Percentiles rank a stretch among this genome's conserved stretches.
phyloP scores from a whole-genome alignment of 1,140 invertebrate species.

The Pachyrhynchus sulphureomaculatus region DNA sequence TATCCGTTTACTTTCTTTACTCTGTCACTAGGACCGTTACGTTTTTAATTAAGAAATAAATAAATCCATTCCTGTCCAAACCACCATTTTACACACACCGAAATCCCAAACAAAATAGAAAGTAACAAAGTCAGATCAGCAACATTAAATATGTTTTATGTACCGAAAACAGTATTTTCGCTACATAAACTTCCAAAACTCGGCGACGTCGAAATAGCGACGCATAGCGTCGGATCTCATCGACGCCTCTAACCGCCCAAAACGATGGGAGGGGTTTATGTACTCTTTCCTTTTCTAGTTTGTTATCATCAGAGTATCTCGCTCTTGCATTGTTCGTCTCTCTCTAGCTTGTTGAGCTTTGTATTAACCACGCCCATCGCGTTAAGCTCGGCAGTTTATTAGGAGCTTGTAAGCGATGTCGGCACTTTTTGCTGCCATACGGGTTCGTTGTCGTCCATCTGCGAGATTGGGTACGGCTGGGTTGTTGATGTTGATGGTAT shows the following conservation, averaged over 20 bases:
- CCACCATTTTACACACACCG: constrained; percentile 1
- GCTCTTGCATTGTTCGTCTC: background rate
- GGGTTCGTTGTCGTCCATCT: background rate
- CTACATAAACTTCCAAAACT: constrained; percentile 17
- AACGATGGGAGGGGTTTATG: background rate
- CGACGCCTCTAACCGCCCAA: background rate
- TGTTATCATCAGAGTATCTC: too few relatives aligned
- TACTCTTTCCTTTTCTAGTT: background rate
- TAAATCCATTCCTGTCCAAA: constrained; percentile 1
- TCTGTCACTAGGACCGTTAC: too few relatives aligned
- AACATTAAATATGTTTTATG: constrained; percentile 25
- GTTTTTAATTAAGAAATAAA: too few relatives aligned
- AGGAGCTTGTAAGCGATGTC: constrained; percentile 8
- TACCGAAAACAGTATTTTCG: constrained; percentile 23
- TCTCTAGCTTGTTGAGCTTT: constrained; percentile 5
- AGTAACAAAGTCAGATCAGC: constrained; percentile 23
- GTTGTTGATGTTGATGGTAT: background rate
- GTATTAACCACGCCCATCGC: constrained; percentile 12
- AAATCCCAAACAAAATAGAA: constrained; percentile 21
- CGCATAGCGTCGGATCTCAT: background rate
- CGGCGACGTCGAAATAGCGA: background rate
- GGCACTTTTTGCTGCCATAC: constrained; percentile 11
- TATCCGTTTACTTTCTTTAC: too few relatives aligned
- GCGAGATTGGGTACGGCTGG: background rate
- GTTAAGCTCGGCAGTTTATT: constrained; percentile 16